A percentile compares a stretch with the other conserved stretches of the same genome.
These are phyloP conservation scores for Hoplostethus atlanticus DNA, from an alignment of 2,797 vertebrate genomes.

Conservation along the genomic window DNA sequence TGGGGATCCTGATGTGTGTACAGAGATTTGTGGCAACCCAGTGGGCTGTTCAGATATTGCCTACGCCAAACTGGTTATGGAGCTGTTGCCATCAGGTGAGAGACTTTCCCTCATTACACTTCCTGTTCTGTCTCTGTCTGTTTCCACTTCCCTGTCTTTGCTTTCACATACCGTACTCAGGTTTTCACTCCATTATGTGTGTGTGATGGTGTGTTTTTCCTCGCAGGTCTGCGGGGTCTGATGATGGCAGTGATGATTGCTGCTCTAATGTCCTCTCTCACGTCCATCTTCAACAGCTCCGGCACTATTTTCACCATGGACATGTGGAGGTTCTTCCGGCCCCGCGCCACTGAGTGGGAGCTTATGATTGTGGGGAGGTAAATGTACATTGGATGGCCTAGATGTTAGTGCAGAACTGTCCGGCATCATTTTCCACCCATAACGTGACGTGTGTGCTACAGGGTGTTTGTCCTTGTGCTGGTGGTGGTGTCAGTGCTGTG, in stretches of 20 bases:
- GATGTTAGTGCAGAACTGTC: background rate
- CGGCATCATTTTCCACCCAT: background rate
- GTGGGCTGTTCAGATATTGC: slow-evolving; percentile 95
- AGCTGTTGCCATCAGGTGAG: slow-evolving; percentile 92
- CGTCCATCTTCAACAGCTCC: slow-evolving; percentile 98
- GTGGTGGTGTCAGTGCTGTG: slow-evolving; percentile 93
- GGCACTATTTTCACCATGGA: slow-evolving; percentile 99
- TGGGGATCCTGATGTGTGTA: slow-evolving; percentile 88
- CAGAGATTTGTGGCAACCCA: slow-evolving; percentile 90
- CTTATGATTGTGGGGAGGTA: slow-evolving; percentile 98
- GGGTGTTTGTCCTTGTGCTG: slow-evolving; percentile 92
- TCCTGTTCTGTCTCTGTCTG: background rate
- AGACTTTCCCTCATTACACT: background rate
- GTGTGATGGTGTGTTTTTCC: slow-evolving; percentile 20
- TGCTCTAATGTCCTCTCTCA: slow-evolving; percentile 98
- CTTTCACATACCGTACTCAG: background rate
- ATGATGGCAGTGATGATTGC: slow-evolving; percentile 99
- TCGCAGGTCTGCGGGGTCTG: slow-evolving; percentile 93
- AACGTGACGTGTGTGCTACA: slow-evolving; percentile 56
- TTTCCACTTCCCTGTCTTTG: background rate
- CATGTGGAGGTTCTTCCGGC: slow-evolving; percentile 90
- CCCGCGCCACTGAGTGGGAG: slow-evolving; percentile 90
- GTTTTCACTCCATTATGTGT: slow-evolving; percentile 56
- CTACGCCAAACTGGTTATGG: slow-evolving; percentile 94
- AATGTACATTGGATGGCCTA: background rate